Evolutionary conservation across 2,797 vertebrate genomes (phyloP), one percentile per base, ranked within the genome.

Genomic region (Pelodytes ibericus): DNA sequence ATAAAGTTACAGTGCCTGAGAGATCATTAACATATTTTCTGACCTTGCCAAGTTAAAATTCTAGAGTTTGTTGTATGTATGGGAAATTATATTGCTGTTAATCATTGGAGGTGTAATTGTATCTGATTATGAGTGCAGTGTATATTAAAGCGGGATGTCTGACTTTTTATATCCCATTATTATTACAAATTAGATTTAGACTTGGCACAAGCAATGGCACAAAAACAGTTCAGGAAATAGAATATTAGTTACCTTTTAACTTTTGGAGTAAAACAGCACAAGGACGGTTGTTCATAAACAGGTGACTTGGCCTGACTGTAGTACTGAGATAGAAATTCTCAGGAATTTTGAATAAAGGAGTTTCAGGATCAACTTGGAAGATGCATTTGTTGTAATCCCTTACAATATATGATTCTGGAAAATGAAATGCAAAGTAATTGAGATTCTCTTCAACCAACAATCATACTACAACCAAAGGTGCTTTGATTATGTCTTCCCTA

Each of bases 21-120:
- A 79, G 77, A 68, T 79, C 71, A 79, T 74, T 79, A 73, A 73
- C 77, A 77, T 77, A 71, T 71, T 56, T 77, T 65, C 60, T 71
- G 59, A 44, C 49, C 51, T 63, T 77, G 74, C 74, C 74, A 71
- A 77, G 56, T 31, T 73, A 79, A 72, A 79, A 66, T 73, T 73
- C 64, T 67, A 67, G 63, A 62, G 63, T 65, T 73, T 68, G 57
- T 68, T 79, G 56, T 73, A 20, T 58, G 76, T 62, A 61, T 79
- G 47, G 60, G 67, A 77, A 70, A 71, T 77, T 36, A 59, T 67
- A 68, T 56, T 30, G 26, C 51, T 73, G 58, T 57, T 69, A 73
- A 73, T 79, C 63, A 62, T 76, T 47, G 16, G 47, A 70, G n/a
- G 24, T 76, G 33, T 71, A 77, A 71, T 62, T 67, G 63, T 56